Conservation (phyloP, 2,797 vertebrate species). For the Melanotaenia pygmaea region DNA sequence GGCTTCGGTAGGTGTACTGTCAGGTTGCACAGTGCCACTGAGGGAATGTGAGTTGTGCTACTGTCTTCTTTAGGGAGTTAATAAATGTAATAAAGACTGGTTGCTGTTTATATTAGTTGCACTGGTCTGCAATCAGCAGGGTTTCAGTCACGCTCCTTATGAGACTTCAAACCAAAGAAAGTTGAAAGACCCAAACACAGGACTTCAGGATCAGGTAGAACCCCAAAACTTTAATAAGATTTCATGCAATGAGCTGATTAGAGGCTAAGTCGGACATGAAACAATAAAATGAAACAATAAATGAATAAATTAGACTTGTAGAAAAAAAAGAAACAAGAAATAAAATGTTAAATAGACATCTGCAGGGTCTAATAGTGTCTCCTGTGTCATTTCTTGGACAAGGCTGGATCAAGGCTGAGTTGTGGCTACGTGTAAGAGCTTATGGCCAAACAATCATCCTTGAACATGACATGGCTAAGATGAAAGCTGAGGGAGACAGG, state of each 20-base stretch:
- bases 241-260: neutral
- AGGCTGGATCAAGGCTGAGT: too few relatives aligned
- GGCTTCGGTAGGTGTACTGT: conserved; percentile 27
- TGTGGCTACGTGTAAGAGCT: too few relatives aligned
- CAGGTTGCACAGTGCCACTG: conserved; percentile 10
- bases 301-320: too few relatives aligned
- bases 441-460: too few relatives aligned
- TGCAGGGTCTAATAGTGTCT: neutral
- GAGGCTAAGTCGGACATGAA: too few relatives aligned
- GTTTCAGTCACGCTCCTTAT: neutral
- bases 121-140: too few relatives aligned
- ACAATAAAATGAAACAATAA: too few relatives aligned
- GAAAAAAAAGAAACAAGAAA: too few relatives aligned
- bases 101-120: conserved; percentile 27
- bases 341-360: too few relatives aligned
- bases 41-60: conserved; percentile 75
- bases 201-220: neutral
- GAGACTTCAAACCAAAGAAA: neutral
- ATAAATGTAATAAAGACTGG: conserved; percentile 69
- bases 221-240: neutral
- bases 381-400: too few relatives aligned
- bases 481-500: too few relatives aligned
- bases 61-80: conserved; percentile 74
- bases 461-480: too few relatives aligned
- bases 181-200: neutral